Evolutionary conservation across 1,140 invertebrate genomes (phyloP), one percentile per base, ranked within the genome.

Genomic region (Lycorma delicatula): DNA sequence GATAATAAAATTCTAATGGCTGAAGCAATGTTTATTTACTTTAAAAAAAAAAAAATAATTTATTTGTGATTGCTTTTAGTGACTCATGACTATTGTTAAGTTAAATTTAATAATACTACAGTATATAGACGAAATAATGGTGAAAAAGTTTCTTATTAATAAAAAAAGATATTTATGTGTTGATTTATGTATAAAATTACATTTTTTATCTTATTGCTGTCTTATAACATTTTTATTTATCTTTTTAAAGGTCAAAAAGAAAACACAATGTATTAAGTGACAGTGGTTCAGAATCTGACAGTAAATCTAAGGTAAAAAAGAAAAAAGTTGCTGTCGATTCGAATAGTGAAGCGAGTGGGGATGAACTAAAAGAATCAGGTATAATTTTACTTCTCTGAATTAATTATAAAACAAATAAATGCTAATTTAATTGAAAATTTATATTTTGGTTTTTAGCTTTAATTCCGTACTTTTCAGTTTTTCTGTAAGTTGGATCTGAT

Each of bases 341-440:
- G 2, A 79, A 80, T 59, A 79, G 76, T 52, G 78, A 79, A 38
- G 70, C 20, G n/a, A 75, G 75, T 56, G 63, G 64, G 46, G 66
- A 61, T 29, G 66, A 64, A 54, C 59, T 58, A 29, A 68, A 67
- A 63, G 52, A 61, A 23, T 25, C 27, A n/a, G n/a, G n/a, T n/a
- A n/a, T n/a, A n/a, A n/a, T n/a, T n/a, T n/a, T n/a, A n/a, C n/a
- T n/a, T n/a, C n/a, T n/a, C n/a, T n/a, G n/a, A n/a, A n/a, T n/a
- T n/a, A n/a, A n/a, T n/a, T n/a, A 55, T 23, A 31, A 54, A 27
- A 58, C 26, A 3, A 67, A 69, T n/a, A 71, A 71, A 53, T 71
- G 72, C 46, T 69, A 63, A 11, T 67, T 66, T 0, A 22, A 34
- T 11, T 26, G 27, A 23, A n/a, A 28, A 48, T 16, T n/a, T n/a